Conservation (phyloP, 2,113 vertebrate genomes). For the Dicerorhinus sumatrensis region DNA sequence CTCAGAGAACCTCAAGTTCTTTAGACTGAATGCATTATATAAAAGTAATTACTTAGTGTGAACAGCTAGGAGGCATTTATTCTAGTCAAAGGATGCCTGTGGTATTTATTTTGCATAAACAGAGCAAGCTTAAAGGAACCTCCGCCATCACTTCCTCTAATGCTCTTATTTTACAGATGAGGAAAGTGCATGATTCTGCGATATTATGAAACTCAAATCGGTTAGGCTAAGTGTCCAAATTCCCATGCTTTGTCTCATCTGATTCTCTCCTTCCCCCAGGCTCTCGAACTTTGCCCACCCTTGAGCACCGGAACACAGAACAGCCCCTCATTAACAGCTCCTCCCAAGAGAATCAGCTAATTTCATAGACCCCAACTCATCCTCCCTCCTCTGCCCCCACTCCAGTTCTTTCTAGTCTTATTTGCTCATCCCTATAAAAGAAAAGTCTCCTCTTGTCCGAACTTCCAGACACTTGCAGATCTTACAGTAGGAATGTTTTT, state of each 20-base stretch:
- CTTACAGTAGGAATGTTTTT: background rate
- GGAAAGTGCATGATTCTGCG: background rate
- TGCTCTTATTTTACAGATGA: constrained; percentile 39
- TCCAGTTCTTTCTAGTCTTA: background rate
- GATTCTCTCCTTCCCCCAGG: background rate
- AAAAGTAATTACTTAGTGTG: constrained; percentile 43
- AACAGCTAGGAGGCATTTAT: constrained; percentile 31
- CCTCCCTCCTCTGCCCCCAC: no score
- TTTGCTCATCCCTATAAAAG: background rate
- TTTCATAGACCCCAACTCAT: background rate
- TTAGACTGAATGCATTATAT: constrained; percentile 18
- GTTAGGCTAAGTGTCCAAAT: background rate
- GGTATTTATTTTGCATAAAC: constrained; percentile 58
- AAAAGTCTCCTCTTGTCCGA: background rate
- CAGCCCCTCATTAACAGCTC: background rate
- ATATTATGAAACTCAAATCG: background rate
- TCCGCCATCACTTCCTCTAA: background rate
- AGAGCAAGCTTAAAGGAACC: background rate
- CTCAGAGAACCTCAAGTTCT: background rate
- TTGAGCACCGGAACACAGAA: background rate
- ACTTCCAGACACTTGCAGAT: background rate
- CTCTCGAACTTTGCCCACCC: accelerated
- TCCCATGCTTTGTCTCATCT: background rate
- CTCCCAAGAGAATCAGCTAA: background rate
- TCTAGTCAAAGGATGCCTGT: background rate